These are phyloP conservation scores for Branchinecta lynchi DNA, from an alignment of 1,140 invertebrate genomes.

Conservation along the genomic window DNA sequence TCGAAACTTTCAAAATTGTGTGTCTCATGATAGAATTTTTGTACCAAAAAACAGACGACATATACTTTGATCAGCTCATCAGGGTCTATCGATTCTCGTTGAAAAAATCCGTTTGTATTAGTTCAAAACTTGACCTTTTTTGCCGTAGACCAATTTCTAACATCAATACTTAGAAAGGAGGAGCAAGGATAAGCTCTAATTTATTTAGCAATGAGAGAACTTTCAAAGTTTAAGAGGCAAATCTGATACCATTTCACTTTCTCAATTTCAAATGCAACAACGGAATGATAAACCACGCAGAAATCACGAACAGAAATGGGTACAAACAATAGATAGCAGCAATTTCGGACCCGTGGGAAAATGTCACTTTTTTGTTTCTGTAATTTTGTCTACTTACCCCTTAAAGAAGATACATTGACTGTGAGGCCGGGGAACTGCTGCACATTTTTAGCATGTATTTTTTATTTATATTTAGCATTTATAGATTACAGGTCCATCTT, in stretches of 20 bases:
- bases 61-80: constrained; percentile 9
- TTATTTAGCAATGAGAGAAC: constrained; percentile 2
- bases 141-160: neutral
- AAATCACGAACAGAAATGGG: too few relatives aligned
- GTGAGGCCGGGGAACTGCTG: too few relatives aligned
- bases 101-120: neutral
- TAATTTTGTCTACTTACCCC: too few relatives aligned
- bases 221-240: constrained; percentile 1
- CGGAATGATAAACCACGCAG: neutral
- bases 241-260: neutral
- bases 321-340: too few relatives aligned
- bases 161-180: constrained; percentile 6
- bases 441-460: too few relatives aligned
- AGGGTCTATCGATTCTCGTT: constrained; percentile 1
- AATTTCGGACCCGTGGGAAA: too few relatives aligned
- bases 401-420: too few relatives aligned
- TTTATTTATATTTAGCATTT: too few relatives aligned
- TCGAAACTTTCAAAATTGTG: constrained; percentile 2
- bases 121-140: constrained; percentile 1
- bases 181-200: constrained; percentile 6
- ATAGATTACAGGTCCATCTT: too few relatives aligned
- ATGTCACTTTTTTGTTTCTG: too few relatives aligned
- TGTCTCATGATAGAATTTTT: constrained; percentile 7
- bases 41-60: constrained; percentile 1
- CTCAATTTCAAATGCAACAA: neutral